Evolutionary conservation across 2,888 invertebrate species (phyloP), one percentile per base, ranked within the genome.

Genomic region (Ochropleura plecta): DNA sequence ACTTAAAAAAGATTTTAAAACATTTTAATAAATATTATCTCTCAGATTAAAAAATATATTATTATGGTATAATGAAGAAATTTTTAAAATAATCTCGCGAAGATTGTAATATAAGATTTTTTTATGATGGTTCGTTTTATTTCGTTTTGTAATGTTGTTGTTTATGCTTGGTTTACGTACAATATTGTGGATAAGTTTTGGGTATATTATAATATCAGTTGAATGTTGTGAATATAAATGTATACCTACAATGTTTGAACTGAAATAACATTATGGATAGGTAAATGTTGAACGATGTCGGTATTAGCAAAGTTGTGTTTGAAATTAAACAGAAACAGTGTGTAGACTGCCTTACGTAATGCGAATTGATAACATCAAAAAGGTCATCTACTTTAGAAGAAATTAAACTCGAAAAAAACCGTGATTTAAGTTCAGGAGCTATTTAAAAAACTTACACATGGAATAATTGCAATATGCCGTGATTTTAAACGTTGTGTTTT

Each of bases 1-100:
- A 78, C 48, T 73, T 79, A 82, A 79, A 78, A 78, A 86, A 72
- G 57, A 78, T 80, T 88, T 87, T 83, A 78, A 84, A 79, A 80
- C 59, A 66, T 79, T 87, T 80, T 60, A 78, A 81, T 57, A 74
- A 72, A 77, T 82, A 82, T 74, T 87, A 76, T 82, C 83, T 86
- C 86, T 76, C 83, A 74, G 59, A 84, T 84, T 80, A 44, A 70
- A 79, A 77, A 69, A 69, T 69, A 68, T 55, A 83, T 67, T 67
- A 77, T 48, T 63, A 72, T 64, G 18, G 63, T n/a, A 63, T 79
- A 78, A 69, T 69, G 53, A 81, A 68, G 49, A 81, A 64, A 57
- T 78, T 78, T 83, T 79, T 69, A 55, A 69, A 53, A 65, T 78
- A 83, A 78, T 80, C 55, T 68, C 53, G 64, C 59, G 40, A 81